These are phyloP conservation scores for Arge pagana DNA, from an alignment of 2,888 invertebrate genomes.

Conservation along the genomic window DNA sequence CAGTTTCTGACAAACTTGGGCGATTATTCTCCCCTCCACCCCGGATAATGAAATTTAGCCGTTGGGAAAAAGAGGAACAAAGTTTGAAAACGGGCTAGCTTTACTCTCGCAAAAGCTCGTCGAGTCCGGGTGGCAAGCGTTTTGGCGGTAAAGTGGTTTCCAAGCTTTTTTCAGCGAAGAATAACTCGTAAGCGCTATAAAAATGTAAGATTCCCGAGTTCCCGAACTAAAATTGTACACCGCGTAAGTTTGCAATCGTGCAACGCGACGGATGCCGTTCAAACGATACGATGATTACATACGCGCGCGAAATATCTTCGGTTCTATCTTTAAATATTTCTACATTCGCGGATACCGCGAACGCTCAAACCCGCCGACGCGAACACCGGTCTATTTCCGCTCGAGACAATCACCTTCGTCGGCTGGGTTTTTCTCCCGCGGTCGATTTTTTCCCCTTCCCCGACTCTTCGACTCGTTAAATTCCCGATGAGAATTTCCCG, in stretches of 20 bases:
- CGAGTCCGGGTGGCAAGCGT: too few species aligned
- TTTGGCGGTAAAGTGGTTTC: too few species aligned
- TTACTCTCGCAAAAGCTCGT: too few species aligned
- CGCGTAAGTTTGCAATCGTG: slow-evolving; percentile 17
- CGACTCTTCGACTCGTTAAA: not conserved
- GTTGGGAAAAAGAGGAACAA: too few species aligned
- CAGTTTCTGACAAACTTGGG: too few species aligned
- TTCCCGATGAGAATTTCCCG: not conserved
- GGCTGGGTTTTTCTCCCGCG: not conserved
- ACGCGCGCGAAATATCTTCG: slow-evolving; percentile 5
- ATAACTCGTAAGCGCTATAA: too few species aligned
- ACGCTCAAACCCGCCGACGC: not conserved
- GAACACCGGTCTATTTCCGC: not conserved
- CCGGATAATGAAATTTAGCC: too few species aligned
- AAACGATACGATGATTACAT: not conserved
- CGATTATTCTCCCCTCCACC: too few species aligned
- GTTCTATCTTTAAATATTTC: slow-evolving; percentile 18
- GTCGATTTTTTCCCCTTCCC: slow-evolving; percentile 4
- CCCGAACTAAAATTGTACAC: slow-evolving; percentile 12
- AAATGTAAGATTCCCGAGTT: too few species aligned
- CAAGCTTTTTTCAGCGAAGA: too few species aligned
- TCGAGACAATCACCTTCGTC: slow-evolving; percentile 1
- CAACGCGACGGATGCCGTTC: slow-evolving; percentile 15
- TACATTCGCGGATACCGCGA: slow-evolving; percentile 12
- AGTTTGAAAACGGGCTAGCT: too few species aligned